phyloP scores from a whole-genome alignment of 2,113 vertebrate genomes.

The Edolisoma coerulescens region DNA sequence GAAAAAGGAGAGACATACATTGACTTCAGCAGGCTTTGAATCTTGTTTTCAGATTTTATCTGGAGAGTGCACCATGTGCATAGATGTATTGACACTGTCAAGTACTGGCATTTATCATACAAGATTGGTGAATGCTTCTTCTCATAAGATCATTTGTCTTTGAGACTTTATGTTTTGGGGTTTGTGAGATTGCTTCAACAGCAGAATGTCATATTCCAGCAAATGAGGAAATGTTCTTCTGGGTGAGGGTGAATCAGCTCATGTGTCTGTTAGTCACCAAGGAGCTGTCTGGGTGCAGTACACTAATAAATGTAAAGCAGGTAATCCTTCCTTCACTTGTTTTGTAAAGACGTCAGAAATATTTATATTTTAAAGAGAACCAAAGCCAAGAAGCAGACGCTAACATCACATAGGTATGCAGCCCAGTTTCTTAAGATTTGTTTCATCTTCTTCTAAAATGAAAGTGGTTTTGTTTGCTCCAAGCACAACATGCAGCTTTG shows the following conservation, averaged over 20 bases:
- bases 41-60: background rate
- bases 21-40: background rate
- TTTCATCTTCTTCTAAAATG: background rate
- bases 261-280: background rate
- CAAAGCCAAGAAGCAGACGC: background rate
- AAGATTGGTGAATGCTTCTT: background rate
- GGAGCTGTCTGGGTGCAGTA: background rate
- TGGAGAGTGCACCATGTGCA: background rate
- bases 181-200: background rate
- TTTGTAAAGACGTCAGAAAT: background rate
- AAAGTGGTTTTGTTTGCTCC: background rate
- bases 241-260: background rate
- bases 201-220: background rate
- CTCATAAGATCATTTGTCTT: background rate
- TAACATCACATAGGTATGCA: background rate
- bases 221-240: background rate
- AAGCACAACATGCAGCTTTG: background rate
- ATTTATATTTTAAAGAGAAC: background rate
- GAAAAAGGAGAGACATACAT: background rate
- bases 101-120: background rate
- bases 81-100: background rate
- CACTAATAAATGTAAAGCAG: background rate
- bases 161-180: background rate
- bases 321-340: background rate
- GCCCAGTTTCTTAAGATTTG: background rate